Conservation (phyloP, 2,113 vertebrate genomes). For the Paradisaea rubra region DNA sequence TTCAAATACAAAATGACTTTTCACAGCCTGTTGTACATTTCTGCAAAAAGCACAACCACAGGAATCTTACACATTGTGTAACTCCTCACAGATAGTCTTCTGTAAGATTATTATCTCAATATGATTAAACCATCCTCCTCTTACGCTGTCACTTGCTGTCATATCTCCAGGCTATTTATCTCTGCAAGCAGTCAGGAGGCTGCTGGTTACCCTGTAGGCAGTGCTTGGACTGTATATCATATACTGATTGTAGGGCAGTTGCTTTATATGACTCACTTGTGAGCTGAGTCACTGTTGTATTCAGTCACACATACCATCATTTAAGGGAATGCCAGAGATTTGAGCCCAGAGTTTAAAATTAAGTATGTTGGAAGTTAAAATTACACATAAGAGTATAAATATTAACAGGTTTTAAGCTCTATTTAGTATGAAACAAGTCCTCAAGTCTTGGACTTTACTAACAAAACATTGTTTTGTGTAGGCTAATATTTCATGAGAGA, state of each 20-base stretch:
- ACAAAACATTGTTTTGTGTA: background rate
- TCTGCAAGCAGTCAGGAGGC: background rate
- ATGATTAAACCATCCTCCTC: background rate
- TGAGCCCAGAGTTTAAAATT: background rate
- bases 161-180: background rate
- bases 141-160: background rate
- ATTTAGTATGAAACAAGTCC: background rate
- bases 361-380: background rate
- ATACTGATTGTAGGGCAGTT: background rate
- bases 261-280: background rate
- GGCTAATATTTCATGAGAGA: background rate
- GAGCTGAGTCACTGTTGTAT: background rate
- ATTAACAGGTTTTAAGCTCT: background rate
- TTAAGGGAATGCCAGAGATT: background rate
- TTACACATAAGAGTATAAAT: background rate
- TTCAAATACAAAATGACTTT: background rate
- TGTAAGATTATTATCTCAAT: background rate
- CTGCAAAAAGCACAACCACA: background rate
- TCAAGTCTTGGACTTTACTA: background rate
- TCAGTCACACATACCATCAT: background rate
- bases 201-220: background rate
- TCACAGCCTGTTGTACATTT: background rate
- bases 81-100: background rate
- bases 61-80: background rate
- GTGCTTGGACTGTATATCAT: background rate